Conservation (phyloP, 2,888 invertebrate species). For the Cremastinae sp. region DNA sequence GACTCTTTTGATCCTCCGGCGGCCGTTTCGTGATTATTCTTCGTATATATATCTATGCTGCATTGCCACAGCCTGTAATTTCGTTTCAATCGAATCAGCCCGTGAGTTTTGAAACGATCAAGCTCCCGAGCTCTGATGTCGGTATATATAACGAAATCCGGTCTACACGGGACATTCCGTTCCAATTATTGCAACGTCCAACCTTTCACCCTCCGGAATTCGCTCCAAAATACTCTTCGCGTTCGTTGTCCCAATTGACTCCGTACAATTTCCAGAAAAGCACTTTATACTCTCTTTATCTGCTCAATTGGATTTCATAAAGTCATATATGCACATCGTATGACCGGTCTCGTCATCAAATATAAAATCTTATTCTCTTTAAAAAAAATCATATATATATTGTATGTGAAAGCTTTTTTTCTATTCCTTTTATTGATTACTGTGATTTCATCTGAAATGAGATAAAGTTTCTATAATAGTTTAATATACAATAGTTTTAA, state of each 20-base stretch:
- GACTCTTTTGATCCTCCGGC: constrained; percentile 23
- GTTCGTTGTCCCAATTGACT: background rate
- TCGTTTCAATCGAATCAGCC: constrained; percentile 45
- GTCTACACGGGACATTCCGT: constrained; percentile 30
- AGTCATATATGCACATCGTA: too few species aligned
- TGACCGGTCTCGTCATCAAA: too few species aligned
- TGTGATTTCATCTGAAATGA: too few species aligned
- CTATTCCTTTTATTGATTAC: too few species aligned
- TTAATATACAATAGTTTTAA: too few species aligned
- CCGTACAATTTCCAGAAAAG: background rate
- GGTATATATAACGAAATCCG: constrained; percentile 11
- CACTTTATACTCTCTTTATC: background rate
- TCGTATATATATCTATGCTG: constrained; percentile 9
- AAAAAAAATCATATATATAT: too few species aligned
- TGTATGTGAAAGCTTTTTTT: too few species aligned
- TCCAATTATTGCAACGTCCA: constrained; percentile 35
- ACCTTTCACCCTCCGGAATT: constrained; percentile 21
- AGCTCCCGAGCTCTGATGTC: constrained; percentile 5
- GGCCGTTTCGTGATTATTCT: constrained; percentile 19
- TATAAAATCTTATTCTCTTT: too few species aligned
- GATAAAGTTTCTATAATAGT: too few species aligned
- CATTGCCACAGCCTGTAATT: constrained; percentile 33
- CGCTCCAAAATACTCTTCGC: constrained; percentile 8
- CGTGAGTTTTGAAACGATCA: constrained; percentile 38
- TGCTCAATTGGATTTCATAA: background rate